Evolutionary conservation across 2,797 vertebrate species (phyloP).

Genomic region (Syngnathus acus): DNA sequence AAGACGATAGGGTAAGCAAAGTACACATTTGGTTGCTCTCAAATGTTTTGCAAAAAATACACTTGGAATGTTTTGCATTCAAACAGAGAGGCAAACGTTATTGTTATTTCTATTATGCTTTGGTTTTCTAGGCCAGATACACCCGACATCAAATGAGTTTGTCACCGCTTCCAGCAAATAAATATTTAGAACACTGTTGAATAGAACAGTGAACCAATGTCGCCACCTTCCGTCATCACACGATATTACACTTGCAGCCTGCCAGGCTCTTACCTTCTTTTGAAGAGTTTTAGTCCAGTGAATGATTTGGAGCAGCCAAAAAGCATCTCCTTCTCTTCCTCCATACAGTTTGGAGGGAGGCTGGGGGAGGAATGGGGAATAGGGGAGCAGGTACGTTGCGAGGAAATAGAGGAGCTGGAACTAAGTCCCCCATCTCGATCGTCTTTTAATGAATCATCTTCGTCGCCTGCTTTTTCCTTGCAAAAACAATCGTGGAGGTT

Average conservation of each 20-base stretch:
- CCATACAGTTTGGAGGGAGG: background rate
- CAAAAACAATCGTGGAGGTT: background rate
- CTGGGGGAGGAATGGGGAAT: background rate
- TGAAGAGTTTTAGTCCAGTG: constrained; percentile 46
- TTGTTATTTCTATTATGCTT: too few relatives aligned
- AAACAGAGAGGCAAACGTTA: background rate
- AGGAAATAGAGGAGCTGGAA: constrained; percentile 36
- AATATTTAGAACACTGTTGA: background rate
- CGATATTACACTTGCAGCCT: background rate
- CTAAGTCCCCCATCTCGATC: constrained; percentile 19
- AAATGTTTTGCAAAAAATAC: background rate
- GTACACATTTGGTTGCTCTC: background rate
- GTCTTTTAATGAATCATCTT: background rate
- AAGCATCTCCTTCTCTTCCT: constrained; percentile 35
- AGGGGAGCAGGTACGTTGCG: constrained; percentile 10
- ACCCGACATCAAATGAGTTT: background rate
- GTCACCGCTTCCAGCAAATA: background rate
- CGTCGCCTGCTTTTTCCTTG: background rate
- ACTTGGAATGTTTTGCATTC: background rate
- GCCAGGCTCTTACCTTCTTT: constrained; percentile 35
- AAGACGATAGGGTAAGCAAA: background rate
- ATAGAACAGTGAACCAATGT: background rate
- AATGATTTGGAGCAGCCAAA: constrained; percentile 48
- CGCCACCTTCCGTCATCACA: constrained; percentile 7
- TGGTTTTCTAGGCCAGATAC: too few relatives aligned